Evolutionary conservation across 1,140 invertebrate species (phyloP).

Genomic region (Aphelinus certus): DNA sequence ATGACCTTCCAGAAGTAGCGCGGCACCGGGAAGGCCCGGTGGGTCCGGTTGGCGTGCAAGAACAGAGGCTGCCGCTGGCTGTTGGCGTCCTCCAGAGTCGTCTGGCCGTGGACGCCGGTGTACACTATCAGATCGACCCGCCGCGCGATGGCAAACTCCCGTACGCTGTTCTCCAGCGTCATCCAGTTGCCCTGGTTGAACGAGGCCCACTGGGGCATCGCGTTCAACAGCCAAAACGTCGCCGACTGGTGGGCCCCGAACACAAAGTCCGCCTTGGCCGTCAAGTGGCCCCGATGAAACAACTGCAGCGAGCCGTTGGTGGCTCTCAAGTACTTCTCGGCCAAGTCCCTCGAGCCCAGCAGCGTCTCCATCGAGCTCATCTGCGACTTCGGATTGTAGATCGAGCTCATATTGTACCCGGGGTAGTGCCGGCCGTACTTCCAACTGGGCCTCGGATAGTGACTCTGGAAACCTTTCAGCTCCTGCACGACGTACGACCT

Average conservation of each 20-base stretch:
- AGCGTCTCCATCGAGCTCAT: constrained; percentile 46
- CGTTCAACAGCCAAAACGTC: constrained; percentile 68
- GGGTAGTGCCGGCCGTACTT: constrained; percentile 50
- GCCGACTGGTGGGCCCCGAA: constrained; percentile 57
- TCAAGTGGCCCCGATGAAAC: constrained; percentile 62
- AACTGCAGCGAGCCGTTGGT: constrained; percentile 35
- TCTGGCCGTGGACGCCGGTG: constrained; percentile 69
- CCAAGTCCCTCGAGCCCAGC: constrained; percentile 50
- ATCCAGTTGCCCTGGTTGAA: constrained; percentile 71
- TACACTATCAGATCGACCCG: constrained; percentile 63
- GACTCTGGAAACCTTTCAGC: constrained; percentile 48
- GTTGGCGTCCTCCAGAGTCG: constrained; percentile 63
- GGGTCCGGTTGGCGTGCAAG: constrained; percentile 60
- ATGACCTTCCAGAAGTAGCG: constrained; percentile 72
- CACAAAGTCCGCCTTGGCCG: constrained; percentile 64
- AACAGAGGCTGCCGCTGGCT: constrained; percentile 60
- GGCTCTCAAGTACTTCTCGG: constrained; percentile 45
- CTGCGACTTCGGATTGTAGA: constrained; percentile 52
- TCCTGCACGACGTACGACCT: constrained; percentile 51
- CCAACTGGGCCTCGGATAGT: constrained; percentile 52
- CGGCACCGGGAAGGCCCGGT: constrained; percentile 65
- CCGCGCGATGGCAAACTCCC: constrained; percentile 48
- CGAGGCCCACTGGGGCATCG: constrained; percentile 68
- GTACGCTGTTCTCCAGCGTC: constrained; percentile 40
- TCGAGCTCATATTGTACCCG: constrained; percentile 42